These are phyloP conservation scores for Marisa cornuarietis DNA, from an alignment of 1,140 invertebrate genomes.

Conservation along the genomic window DNA sequence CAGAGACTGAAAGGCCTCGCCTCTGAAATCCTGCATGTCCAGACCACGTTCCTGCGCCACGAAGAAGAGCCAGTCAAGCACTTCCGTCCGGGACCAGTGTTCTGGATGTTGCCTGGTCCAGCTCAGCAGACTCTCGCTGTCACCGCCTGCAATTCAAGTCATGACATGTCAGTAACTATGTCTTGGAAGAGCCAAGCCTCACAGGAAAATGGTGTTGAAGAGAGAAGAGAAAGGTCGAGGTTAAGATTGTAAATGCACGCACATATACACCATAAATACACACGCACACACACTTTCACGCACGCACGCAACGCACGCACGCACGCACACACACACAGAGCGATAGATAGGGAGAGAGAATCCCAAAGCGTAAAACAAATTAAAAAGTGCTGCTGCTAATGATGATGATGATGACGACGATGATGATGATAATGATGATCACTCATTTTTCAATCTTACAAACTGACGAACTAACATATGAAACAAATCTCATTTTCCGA, in stretches of 20 bases:
- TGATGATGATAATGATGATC: neutral
- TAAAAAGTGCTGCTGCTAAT: neutral
- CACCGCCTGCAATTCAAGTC: neutral
- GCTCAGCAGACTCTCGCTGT: constrained; percentile 28
- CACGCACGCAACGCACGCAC: too few relatives aligned
- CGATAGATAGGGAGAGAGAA: too few relatives aligned
- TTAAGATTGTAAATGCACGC: too few relatives aligned
- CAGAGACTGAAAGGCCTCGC: constrained; percentile 55
- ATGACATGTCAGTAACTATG: neutral
- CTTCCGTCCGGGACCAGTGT: constrained; percentile 47
- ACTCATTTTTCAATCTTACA: too few relatives aligned
- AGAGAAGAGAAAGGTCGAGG: too few relatives aligned
- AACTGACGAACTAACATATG: too few relatives aligned
- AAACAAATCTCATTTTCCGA: too few relatives aligned
- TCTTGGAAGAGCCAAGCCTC: neutral
- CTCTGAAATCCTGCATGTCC: constrained; percentile 48
- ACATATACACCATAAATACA: too few relatives aligned
- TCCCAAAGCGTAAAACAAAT: neutral
- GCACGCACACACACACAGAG: too few relatives aligned
- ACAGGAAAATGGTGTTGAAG: too few relatives aligned
- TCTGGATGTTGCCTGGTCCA: constrained; percentile 54
- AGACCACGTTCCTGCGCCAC: constrained; percentile 42
- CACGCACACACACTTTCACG: neutral
- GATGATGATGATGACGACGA: too few relatives aligned
- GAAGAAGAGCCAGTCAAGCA: constrained; percentile 57